Evolutionary conservation across 2,113 vertebrate species (phyloP).

Genomic region (Pelvicachromis taeniatus): DNA sequence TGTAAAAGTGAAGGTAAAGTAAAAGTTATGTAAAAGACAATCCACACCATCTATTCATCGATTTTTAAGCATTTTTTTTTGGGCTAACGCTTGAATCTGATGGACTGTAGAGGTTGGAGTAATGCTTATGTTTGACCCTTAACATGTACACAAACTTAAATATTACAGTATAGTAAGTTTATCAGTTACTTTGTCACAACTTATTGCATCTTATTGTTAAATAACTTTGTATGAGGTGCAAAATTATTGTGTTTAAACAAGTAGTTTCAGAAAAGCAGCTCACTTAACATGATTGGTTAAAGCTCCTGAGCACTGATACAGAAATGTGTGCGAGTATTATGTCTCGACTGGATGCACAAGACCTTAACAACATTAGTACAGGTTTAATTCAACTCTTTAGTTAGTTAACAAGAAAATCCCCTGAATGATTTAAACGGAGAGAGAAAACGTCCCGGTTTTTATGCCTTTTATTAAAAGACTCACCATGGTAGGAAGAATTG

Average conservation of each 20-base stretch:
- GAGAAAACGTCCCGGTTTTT: not conserved
- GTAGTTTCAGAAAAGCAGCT: not conserved
- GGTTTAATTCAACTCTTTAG: not conserved
- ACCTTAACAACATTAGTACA: not conserved
- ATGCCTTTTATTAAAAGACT: constrained; percentile 25
- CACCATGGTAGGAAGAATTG: constrained; percentile 65
- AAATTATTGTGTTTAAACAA: not conserved
- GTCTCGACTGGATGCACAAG: not conserved
- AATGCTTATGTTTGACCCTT: not conserved
- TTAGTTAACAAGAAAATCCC: not conserved
- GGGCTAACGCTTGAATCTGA: not conserved
- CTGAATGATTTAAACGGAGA: not conserved
- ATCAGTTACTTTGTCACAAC: not conserved
- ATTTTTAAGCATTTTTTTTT: not conserved
- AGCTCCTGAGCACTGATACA: not conserved
- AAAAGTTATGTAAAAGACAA: not conserved
- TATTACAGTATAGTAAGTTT: not conserved
- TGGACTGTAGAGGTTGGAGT: not conserved
- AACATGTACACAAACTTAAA: not conserved
- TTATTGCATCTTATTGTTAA: not conserved
- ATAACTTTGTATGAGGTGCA: not conserved
- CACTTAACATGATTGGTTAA: not conserved
- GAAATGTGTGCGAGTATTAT: not conserved
- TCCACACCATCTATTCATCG: not conserved
- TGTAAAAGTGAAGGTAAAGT: not conserved